These are phyloP conservation scores for Calameuta idolon DNA, from an alignment of 2,888 invertebrate genomes.

Conservation along the genomic window DNA sequence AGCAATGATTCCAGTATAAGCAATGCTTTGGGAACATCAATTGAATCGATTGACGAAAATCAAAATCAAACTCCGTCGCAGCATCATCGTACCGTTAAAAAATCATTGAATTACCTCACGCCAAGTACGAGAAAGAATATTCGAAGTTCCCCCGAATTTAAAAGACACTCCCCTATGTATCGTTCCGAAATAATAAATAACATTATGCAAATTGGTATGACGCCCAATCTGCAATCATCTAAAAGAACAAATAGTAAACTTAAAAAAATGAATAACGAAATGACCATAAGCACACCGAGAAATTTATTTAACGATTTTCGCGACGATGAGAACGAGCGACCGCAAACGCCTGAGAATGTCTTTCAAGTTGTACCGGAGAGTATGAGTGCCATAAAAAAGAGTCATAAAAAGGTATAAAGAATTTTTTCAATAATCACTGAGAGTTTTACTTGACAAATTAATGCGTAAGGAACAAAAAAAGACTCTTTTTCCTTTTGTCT, in stretches of 20 bases:
- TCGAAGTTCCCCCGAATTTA: conserved; percentile 26
- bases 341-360: conserved; percentile 53
- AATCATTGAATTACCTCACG: conserved; percentile 44
- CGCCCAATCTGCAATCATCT: conserved; percentile 38
- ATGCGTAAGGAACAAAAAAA: neutral
- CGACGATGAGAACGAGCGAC: conserved; percentile 43
- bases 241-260: conserved; percentile 30
- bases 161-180: conserved; percentile 34
- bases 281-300: conserved; percentile 51
- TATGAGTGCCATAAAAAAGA: conserved; percentile 60
- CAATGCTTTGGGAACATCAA: conserved; percentile 40
- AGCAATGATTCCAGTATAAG: conserved; percentile 42
- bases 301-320: conserved; percentile 53
- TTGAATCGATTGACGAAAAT: conserved; percentile 58
- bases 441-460: neutral
- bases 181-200: conserved; percentile 41
- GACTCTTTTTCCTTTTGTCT: neutral
- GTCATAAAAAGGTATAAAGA: conserved; percentile 56
- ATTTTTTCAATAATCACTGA: neutral
- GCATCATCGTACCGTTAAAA: conserved; percentile 40
- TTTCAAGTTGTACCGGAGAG: conserved; percentile 53
- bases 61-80: conserved; percentile 59
- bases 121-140: conserved; percentile 28
- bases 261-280: conserved; percentile 27
- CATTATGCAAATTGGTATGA: conserved; percentile 37